A percentile compares a stretch with the other conserved stretches of the same genome.
Evolutionary conservation across 2,113 vertebrate species (phyloP).

Genomic region (Scomber scombrus): DNA sequence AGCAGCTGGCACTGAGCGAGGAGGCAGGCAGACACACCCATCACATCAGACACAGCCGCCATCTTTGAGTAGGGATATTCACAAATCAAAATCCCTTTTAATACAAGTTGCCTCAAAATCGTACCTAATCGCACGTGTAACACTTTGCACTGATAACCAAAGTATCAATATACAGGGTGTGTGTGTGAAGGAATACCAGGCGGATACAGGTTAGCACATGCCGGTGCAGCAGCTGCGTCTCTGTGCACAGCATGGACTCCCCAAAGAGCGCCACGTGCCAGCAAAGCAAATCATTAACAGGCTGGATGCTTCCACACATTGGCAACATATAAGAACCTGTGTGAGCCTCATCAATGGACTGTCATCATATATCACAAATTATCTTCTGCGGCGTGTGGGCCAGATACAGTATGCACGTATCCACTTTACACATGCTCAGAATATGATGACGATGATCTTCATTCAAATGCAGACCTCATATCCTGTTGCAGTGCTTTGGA

Average conservation of each 20-base stretch:
- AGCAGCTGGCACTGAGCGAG: slow-evolving; percentile 29
- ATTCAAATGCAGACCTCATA: neutral
- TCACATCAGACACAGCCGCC: slow-evolving; percentile 38
- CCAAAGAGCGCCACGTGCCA: slow-evolving; percentile 66
- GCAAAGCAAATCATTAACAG: slow-evolving; percentile 71
- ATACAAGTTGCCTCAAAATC: slow-evolving; percentile 24
- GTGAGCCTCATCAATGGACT: neutral
- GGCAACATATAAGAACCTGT: neutral
- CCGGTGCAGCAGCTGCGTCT: slow-evolving; percentile 51
- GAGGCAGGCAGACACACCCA: slow-evolving; percentile 59
- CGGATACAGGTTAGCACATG: slow-evolving; percentile 62
- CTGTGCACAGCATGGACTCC: slow-evolving; percentile 53
- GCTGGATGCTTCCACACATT: slow-evolving; percentile 48
- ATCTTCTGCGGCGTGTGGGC: neutral
- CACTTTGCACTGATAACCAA: slow-evolving; percentile 10
- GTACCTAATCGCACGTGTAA: neutral
- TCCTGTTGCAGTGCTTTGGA: neutral
- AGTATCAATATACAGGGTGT: slow-evolving; percentile 30
- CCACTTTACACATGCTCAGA: neutral
- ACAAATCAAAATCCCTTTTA: neutral
- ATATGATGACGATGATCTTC: neutral
- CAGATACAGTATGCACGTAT: neutral
- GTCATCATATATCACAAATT: neutral
- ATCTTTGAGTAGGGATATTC: slow-evolving; percentile 24
- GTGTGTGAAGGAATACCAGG: slow-evolving; percentile 13